Conservation (phyloP, 1,140 invertebrate genomes). For the Hylaeus anthracinus region DNA sequence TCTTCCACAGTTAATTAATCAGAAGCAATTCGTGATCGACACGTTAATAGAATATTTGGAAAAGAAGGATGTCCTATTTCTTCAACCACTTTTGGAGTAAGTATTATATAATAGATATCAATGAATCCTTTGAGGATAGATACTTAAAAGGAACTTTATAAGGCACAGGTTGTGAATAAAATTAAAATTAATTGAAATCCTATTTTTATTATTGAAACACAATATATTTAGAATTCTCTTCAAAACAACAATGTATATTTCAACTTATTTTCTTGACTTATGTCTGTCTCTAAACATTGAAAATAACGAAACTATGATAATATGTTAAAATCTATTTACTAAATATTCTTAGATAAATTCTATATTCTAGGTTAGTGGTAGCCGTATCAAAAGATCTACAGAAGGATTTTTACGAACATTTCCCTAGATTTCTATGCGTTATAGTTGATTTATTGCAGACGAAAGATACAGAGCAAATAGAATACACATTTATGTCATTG, state of each 20-base stretch:
- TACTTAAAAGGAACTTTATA: too few relatives aligned
- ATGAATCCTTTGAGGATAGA: too few relatives aligned
- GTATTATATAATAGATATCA: constrained; percentile 68
- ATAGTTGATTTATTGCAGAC: constrained; percentile 88
- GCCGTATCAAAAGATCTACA: constrained; percentile 92
- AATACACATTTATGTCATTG: constrained; percentile 90
- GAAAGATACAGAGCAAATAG: constrained; percentile 90
- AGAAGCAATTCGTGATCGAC: constrained; percentile 88
- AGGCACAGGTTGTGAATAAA: too few relatives aligned
- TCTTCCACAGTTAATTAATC: constrained; percentile 89
- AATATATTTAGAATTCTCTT: too few relatives aligned
- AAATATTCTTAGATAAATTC: constrained; percentile 23
- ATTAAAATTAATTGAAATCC: too few relatives aligned
- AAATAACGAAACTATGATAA: too few relatives aligned
- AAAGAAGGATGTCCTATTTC: constrained; percentile 85
- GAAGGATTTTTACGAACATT: constrained; percentile 92
- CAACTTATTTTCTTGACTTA: too few relatives aligned
- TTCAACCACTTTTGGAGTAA: constrained; percentile 92
- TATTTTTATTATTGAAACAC: too few relatives aligned
- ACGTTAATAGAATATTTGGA: constrained; percentile 87
- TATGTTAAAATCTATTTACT: constrained; percentile 14
- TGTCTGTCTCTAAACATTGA: background rate
- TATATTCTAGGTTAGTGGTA: constrained; percentile 87
- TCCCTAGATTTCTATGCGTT: constrained; percentile 85
- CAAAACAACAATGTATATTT: too few relatives aligned